Base-by-base conservation (phyloP, 2,113 vertebrate species). In the Laterallus jamaicensis region DNA sequence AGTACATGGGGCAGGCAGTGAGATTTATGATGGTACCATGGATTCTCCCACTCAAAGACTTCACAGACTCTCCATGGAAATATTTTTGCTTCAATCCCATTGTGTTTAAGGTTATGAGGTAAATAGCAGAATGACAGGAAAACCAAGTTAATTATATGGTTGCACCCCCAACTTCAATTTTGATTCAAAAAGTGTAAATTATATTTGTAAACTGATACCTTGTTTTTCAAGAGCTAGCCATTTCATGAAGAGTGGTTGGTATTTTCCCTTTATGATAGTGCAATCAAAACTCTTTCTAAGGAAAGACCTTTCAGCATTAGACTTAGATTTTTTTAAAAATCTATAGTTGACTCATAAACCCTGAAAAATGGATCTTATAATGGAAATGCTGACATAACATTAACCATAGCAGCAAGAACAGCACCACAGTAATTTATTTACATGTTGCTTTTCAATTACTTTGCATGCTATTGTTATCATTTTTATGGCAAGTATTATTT, bases 401-500 rank as follows among this genome's bases (percentile, higher is more conserved):
- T 97, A 97, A 93, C 92, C 88, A 95, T 56, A 94, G 73, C 63
- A 92, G 90, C 71, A 84, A 69, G 67, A 82, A 86, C 69, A 85
- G 28, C 15, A 54, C 28, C 73, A 81, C 9, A 74, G n/a, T 78
- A 93, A 95, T 97, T 96, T 97, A 97, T 96, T 92, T 96, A 81
- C 73, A 52, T 55, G 25, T 80, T 92, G 63, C 25, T 87, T 97
- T 97, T 97, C 92, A 96, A 91, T 93, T 97, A 89, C n/a, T 95
- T 97, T 96, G 67, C 69, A 82, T 95, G 79, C 55, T 91, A 93
- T 93, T 97, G 85, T 97, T 97, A 97, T 90, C n/a, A 88, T 85
- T 97, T 98, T 97, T 97, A 96, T 82, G 42, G 71, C 54, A 95
- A 95, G 90, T 92, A 59, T 95, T 97, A 47, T 96, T 96, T 97